These are phyloP conservation scores for Montipora capricornis DNA, from an alignment of 64 coral and sea anemone genomes.

Conservation along the genomic window DNA sequence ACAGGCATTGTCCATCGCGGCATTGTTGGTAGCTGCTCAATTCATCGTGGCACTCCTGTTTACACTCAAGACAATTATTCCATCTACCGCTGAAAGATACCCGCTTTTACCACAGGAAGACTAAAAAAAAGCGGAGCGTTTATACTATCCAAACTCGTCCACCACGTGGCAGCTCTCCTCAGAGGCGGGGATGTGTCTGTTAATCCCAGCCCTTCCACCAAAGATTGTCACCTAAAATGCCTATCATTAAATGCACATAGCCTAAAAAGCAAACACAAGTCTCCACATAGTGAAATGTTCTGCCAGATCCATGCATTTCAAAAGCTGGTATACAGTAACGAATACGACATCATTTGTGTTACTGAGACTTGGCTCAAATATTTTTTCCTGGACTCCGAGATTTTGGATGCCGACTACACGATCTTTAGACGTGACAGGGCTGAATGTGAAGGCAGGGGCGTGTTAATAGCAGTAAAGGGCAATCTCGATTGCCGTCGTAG, in stretches of 20 bases:
- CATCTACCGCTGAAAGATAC: not conserved
- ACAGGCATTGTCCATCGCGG: too few relatives aligned
- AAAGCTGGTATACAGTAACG: too few relatives aligned
- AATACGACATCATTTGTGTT: conserved; percentile 34
- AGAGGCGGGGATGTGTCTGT: conserved; percentile 15
- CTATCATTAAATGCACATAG: too few relatives aligned
- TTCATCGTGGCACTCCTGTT: not conserved
- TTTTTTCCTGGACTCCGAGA: conserved; percentile 16
- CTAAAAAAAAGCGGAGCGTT: not conserved
- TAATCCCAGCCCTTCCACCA: not conserved
- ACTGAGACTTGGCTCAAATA: conserved; percentile 29
- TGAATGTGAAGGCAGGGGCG: not conserved
- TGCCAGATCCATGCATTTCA: too few relatives aligned
- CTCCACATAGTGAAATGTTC: too few relatives aligned
- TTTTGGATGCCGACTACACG: conserved; percentile 1
- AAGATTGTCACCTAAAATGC: not conserved
- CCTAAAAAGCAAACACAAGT: too few relatives aligned
- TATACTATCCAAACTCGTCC: conserved; percentile 39
- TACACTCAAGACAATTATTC: conserved; percentile 9
- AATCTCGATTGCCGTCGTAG: conserved; percentile 7
- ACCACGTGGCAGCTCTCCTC: not conserved
- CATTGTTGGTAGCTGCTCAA: too few relatives aligned
- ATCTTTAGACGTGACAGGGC: conserved; percentile 17
- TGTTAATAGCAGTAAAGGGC: conserved; percentile 20
- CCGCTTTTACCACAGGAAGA: conserved; percentile 39